phyloP scores from a whole-genome alignment of 2,113 vertebrate species.

The Thamnophis sirtalis region DNA sequence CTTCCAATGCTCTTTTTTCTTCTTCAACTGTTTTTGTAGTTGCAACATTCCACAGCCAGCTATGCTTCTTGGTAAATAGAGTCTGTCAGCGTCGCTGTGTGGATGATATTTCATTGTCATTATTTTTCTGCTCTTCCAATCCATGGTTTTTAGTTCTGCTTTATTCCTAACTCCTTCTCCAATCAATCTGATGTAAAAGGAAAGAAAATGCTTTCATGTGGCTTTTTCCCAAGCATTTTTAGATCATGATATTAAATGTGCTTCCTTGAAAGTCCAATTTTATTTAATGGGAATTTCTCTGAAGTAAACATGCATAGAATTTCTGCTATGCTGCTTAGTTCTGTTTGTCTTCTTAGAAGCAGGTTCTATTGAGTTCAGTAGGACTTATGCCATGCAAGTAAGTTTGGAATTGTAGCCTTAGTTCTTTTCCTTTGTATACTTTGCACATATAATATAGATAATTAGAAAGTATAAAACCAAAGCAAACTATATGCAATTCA shows the following conservation, averaged over 20 bases:
- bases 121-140: not conserved
- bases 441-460: constrained; percentile 15
- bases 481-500: not conserved
- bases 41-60: not conserved
- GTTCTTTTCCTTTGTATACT: not conserved
- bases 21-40: not conserved
- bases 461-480: not conserved
- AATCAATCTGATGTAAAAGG: not conserved
- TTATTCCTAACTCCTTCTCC: not conserved
- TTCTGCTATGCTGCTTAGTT: not conserved
- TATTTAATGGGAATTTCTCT: not conserved
- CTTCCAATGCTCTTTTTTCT: not conserved
- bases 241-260: not conserved
- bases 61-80: not conserved
- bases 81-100: not conserved
- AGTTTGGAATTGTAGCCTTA: not conserved
- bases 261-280: not conserved
- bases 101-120: not conserved
- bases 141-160: not conserved
- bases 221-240: not conserved
- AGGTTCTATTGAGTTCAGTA: not conserved
- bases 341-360: not conserved
- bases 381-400: not conserved
- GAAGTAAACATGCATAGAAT: not conserved
- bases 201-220: not conserved